Evolutionary conservation across 1,140 invertebrate species (phyloP), one percentile per base, ranked within the genome.

Genomic region (Bombus picipes): DNA sequence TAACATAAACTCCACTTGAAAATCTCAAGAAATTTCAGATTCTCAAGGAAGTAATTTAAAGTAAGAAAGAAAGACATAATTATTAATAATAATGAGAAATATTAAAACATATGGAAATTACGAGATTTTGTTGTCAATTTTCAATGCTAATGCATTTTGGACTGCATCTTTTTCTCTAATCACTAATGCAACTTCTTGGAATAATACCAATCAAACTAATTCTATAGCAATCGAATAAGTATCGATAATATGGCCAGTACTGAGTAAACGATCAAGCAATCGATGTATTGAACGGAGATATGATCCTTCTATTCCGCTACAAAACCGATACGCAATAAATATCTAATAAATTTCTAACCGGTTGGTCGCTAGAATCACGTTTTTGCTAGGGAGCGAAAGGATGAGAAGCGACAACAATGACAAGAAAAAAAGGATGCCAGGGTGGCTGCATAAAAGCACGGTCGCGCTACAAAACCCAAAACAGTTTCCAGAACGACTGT

Each of bases 321-420:
- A 91, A 91, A 91, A 92, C 92, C 92, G 90, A 90, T 87, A 43
- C 88, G 93, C 91, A 95, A 95, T 95, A 95, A 95, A 95, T 95
- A 95, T 94, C 94, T 92, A 94, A 95, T 95, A 94, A 94, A 93
- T 95, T 95, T 94, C 94, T 93, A 92, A 91, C 92, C 92, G 92
- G 93, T 91, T 94, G 90, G 92, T 89, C 88, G 91, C 87, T 37
- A 47, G 87, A 91, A 91, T 91, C 91, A 90, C 92, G 89, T 92
- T 92, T 92, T 91, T 91, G 88, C 87, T 81, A 71, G 76, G 83
- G 81, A 62, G 66, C 66, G 83, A 71, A 89, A 89, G 84, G 73
- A 78, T 47, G 71, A 75, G 88, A 86, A 85, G 37, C 71, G 72
- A 28, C 79, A 88, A 90, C 90, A 92, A 92, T 83, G 83, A 76